Evolutionary conservation across 2,888 invertebrate genomes (phyloP).

Genomic region (Prosopocoilus inquinatus): DNA sequence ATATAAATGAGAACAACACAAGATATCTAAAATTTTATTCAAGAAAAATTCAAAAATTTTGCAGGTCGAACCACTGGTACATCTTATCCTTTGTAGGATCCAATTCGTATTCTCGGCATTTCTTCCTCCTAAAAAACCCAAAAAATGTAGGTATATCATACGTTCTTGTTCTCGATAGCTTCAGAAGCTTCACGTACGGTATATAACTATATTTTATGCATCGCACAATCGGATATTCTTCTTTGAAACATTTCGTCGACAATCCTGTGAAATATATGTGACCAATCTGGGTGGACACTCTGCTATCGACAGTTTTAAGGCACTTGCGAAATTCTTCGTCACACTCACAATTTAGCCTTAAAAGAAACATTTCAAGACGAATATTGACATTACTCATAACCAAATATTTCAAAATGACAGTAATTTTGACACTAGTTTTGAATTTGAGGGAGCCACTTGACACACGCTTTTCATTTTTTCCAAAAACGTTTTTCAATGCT

Average conservation of each 20-base stretch:
- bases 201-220: slow-evolving; percentile 50
- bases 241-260: slow-evolving; percentile 59
- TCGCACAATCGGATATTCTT: slow-evolving; percentile 56
- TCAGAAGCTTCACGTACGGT: slow-evolving; percentile 53
- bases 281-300: slow-evolving; percentile 48
- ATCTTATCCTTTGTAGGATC: neutral
- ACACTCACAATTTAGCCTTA: slow-evolving; percentile 56
- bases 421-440: no score
- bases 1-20: no score
- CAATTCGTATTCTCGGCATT: slow-evolving; percentile 6
- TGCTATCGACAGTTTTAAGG: slow-evolving; percentile 22
- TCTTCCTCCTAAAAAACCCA: slow-evolving; percentile 4
- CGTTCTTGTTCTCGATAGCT: neutral
- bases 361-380: slow-evolving; percentile 15
- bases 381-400: no score
- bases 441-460: no score
- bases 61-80: slow-evolving; percentile 14
- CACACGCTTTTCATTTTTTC: no score
- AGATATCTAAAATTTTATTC: no score
- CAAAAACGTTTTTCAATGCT: no score
- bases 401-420: no score
- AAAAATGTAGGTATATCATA: neutral
- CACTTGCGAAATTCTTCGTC: slow-evolving; percentile 57
- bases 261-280: slow-evolving; percentile 57
- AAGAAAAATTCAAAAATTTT: neutral